Base-by-base conservation (phyloP, 2,797 vertebrate species). In the Sebastes alutus region DNA sequence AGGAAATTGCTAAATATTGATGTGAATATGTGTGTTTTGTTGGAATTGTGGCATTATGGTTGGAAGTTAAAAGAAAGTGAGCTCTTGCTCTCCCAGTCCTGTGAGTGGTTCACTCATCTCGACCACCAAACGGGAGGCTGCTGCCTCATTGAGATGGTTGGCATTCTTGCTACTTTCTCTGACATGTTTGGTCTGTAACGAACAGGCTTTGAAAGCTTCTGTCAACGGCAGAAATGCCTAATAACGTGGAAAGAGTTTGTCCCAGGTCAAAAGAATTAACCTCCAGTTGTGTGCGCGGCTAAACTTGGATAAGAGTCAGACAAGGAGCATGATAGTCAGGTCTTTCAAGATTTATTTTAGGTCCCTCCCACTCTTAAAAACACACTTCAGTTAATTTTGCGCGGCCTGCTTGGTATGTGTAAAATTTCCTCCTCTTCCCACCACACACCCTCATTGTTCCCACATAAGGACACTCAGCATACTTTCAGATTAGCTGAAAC, bases 241-340 rank as follows among this genome's bases (percentile, higher is more conserved):
- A 93, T 92, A 92, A 92, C 46, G 81, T 83, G 74, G 88, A 88
- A 87, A 80, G 89, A 89, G 90, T 92, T 93, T 93, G 89, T 90
- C 81, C 71, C 71, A 38, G 94, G 94, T 95, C 94, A 95, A 91
- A 93, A 91, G 94, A 92, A 91, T 95, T 95, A 94, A 95, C 94
- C 94, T 90, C 85, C 42, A 60, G 75, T 90, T 93, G 91, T 91
- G 89, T 90, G 91, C 27, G 75, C 56, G 88, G 94, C 88, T 92
- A 88, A 89, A 94, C 76, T 80, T 85, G 89, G 92, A 93, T 94
- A 86, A 88, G 88, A 87, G 84, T 72, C 80, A 55, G 84, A 87
- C 87, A 79, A 92, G 89, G 75, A 89, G 88, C 85, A 71, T 81
- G 92, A 92, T 88, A 83, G 88, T 93, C 78, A 56, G 86, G 87